These are phyloP conservation scores for Pampus argenteus DNA, from an alignment of 2,797 vertebrate species.

Conservation along the genomic window DNA sequence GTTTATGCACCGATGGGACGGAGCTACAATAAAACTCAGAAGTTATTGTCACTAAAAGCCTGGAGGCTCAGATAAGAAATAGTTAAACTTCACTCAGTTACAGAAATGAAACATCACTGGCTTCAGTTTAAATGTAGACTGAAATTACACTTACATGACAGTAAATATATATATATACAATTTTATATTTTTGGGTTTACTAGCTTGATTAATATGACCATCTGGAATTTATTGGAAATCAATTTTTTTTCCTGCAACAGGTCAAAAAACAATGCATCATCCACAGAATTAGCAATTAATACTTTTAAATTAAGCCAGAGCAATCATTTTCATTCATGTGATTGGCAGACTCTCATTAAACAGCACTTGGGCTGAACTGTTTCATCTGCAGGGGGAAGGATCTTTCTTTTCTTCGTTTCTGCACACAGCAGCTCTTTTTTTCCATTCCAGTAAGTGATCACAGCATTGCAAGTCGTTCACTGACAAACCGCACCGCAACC, in stretches of 20 bases:
- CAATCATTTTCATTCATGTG: conserved; percentile 73
- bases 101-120: background rate
- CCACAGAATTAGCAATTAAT: conserved; percentile 65
- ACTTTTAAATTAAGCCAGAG: conserved; percentile 65
- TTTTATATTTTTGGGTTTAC: conserved; percentile 29
- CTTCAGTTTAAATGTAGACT: background rate
- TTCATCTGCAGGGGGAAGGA: conserved; percentile 40
- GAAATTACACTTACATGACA: background rate
- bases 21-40: background rate
- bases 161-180: no score
- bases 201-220: conserved; percentile 28
- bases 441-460: conserved; percentile 73
- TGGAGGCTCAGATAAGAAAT: background rate
- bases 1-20: background rate
- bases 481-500: conserved; percentile 64
- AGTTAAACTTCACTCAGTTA: background rate
- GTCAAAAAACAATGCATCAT: conserved; percentile 58
- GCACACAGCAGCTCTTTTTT: conserved; percentile 46
- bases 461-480: conserved; percentile 52
- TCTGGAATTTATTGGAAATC: conserved; percentile 58
- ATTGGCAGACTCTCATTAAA: conserved; percentile 75
- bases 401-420: conserved; percentile 10
- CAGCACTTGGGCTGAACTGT: conserved; percentile 62
- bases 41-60: background rate
- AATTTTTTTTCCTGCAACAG: conserved; percentile 36